Evolutionary conservation across 64 coral and sea anemone genomes (phyloP), one percentile per base, ranked within the genome.

Genomic region (Cladopsammia gracilis): DNA sequence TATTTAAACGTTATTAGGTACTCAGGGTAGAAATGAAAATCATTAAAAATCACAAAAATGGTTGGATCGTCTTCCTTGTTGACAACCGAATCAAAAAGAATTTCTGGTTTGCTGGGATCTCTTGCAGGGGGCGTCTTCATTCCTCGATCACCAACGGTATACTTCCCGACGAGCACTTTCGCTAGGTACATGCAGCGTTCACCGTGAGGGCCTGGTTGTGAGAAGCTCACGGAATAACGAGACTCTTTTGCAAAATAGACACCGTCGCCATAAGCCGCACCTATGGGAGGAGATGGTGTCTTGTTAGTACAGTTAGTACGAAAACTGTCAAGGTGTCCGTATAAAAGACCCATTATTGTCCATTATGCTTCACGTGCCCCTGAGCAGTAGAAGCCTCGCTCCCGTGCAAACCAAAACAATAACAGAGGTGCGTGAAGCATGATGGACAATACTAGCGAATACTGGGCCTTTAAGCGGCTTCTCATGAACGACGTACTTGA

Each of bases 191-290:
- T 90, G 61, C 18, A 68, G 74, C 51, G 13, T 19, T 90, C 64
- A 25, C 59, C 74, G 3, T 54, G 9, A 12, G 75, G 15, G 47
- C 22, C 24, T 65, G 19, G 15, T 23, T 50, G 20, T 45, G 88
- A 76, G 15, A 15, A 90, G 1, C 7, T 5, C 18, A 25, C 2
- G 5, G 75, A 90, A 24, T 79, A 79, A 5, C 3, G 44, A 53
- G 88, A 59, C 13, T 90, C 70, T 78, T 42, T 78, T 23, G 88
- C 88, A 48, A 90, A 90, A 60, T 90, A 90, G 1, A 90, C 88
- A 42, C 88, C 88, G 19, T 90, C 62, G 24, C 88, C 88, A 61
- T 34, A 90, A 0, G 80, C 80, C 18, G 60, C 4, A 49, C 43
- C 61, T 84, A 5, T 2, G 10, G 20, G 10, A n/a, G 18, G 0